Evolutionary conservation across 2,113 vertebrate species (phyloP).

Genomic region (Neodon shergylaensis): DNA sequence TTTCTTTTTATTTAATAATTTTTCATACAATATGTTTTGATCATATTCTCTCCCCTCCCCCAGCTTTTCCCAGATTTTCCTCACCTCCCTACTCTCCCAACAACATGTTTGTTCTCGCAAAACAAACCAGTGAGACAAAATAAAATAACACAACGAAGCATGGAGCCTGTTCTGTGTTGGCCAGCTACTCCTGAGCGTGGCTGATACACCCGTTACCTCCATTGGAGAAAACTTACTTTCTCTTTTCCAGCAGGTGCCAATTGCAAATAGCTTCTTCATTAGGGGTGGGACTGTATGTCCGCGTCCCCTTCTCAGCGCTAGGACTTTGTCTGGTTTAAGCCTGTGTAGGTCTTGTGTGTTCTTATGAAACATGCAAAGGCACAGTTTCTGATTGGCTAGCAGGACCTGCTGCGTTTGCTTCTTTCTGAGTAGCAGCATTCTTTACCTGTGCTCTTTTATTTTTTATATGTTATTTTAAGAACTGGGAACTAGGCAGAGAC

Average conservation of each 20-base stretch:
- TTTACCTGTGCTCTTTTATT: slow-evolving; percentile 92
- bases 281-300: background rate
- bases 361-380: background rate
- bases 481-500: slow-evolving; percentile 74
- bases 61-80: background rate
- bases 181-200: background rate
- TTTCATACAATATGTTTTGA: slow-evolving; percentile 73
- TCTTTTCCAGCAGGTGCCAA: background rate
- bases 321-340: background rate
- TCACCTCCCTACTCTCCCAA: background rate
- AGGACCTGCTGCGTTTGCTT: slow-evolving; percentile 92
- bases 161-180: background rate
- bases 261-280: background rate
- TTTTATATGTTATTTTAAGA: slow-evolving; percentile 88
- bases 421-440: slow-evolving; percentile 95
- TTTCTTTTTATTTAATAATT: background rate
- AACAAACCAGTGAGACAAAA: background rate
- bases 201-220: background rate
- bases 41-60: background rate
- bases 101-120: background rate
- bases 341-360: background rate
- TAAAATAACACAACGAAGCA: background rate
- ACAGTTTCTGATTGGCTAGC: slow-evolving; percentile 90
- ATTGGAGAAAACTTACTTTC: background rate
- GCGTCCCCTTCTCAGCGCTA: background rate